Percentiles rank a stretch among this genome's conserved stretches.
phyloP scores from a whole-genome alignment of 2,113 vertebrate species.

The Puma concolor region DNA sequence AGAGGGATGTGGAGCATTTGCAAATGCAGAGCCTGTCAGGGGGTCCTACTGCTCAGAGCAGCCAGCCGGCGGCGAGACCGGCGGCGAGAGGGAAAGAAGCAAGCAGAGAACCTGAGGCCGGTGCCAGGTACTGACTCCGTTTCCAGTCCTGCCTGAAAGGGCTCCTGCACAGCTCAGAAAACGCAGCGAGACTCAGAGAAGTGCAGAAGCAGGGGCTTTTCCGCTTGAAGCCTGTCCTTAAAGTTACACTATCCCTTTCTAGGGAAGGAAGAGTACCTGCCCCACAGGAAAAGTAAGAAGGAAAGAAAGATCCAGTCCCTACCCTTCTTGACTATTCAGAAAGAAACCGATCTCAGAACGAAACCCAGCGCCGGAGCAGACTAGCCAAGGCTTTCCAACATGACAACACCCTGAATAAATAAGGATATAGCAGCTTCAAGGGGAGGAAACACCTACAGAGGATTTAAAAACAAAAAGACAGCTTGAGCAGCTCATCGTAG shows the following conservation, averaged over 20 bases:
- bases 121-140: constrained; percentile 44
- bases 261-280: constrained; percentile 22
- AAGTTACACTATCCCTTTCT: background rate
- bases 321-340: constrained; percentile 46
- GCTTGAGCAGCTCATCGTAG: constrained; percentile 21
- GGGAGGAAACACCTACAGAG: constrained; percentile 12
- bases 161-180: background rate
- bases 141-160: background rate
- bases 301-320: background rate
- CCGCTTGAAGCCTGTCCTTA: constrained; percentile 45
- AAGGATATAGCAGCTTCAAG: constrained; percentile 83
- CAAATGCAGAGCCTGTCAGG: background rate
- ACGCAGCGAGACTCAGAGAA: background rate
- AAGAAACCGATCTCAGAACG: constrained; percentile 67
- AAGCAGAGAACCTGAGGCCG: background rate
- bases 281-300: background rate
- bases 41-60: background rate
- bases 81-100: background rate
- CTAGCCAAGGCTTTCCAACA: constrained; percentile 38
- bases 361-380: constrained; percentile 55
- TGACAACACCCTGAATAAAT: constrained; percentile 82
- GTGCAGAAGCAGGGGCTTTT: background rate
- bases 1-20: background rate
- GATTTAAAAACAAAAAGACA: constrained; percentile 14
- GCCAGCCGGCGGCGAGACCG: background rate